phyloP scores from a whole-genome alignment of 2,113 vertebrate genomes.

The Lethenteron camtschaticum region DNA sequence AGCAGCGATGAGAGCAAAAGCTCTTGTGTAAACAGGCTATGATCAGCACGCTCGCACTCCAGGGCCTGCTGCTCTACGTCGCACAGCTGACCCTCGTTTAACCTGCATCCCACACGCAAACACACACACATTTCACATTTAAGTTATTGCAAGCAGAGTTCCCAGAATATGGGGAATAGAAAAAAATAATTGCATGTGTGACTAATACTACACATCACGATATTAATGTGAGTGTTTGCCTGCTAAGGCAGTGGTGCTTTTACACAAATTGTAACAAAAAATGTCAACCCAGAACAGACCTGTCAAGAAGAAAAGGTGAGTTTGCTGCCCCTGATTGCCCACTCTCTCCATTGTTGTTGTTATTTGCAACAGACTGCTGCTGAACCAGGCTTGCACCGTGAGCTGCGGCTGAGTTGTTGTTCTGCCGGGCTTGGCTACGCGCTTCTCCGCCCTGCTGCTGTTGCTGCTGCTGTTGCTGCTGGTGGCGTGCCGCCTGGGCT shows the following conservation, averaged over 20 bases:
- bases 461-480: conserved; percentile 55
- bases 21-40: conserved; percentile 93
- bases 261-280: neutral
- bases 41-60: conserved; percentile 76
- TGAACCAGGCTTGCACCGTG: neutral
- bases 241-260: neutral
- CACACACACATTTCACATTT: no score
- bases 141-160: no score
- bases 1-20: conserved; percentile 84
- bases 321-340: neutral
- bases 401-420: neutral
- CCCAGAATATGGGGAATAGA: no score
- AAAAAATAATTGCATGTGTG: no score
- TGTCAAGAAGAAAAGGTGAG: conserved; percentile 4
- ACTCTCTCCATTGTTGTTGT: conserved; percentile 1
- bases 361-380: neutral
- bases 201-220: no score
- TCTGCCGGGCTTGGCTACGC: neutral
- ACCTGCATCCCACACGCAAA: conserved; percentile 24
- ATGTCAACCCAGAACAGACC: neutral
- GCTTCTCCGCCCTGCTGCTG: neutral
- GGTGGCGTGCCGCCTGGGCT: conserved; percentile 79
- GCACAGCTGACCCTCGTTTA: conserved; percentile 90
- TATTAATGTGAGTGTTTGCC: no score
- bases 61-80: conserved; percentile 73